phyloP scores from a whole-genome alignment of 2,797 vertebrate species.

The Enteromius radiatus region DNA sequence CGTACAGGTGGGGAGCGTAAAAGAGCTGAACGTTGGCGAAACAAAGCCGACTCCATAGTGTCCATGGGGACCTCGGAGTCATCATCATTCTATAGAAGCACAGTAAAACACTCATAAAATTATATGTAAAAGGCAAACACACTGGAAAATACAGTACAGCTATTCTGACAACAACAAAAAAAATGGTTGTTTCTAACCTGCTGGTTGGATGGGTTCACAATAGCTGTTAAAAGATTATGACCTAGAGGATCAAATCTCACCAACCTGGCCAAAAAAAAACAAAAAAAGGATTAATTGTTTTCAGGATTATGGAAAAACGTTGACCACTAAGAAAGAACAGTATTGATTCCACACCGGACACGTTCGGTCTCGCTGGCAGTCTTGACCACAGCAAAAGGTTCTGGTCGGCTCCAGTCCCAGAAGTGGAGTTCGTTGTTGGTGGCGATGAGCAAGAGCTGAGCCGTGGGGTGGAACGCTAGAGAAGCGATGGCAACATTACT shows the following conservation, averaged over 20 bases:
- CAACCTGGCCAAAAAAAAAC: conserved; percentile 79
- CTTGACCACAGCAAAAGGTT: conserved; percentile 97
- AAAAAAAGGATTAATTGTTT: conserved; percentile 1
- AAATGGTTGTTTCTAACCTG: conserved; percentile 80
- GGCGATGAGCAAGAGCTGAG: conserved; percentile 95
- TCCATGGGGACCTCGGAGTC: conserved; percentile 97
- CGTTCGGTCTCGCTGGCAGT: conserved; percentile 95
- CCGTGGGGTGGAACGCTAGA: conserved; percentile 96
- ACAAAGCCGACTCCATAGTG: conserved; percentile 94
- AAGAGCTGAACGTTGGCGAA: conserved; percentile 91
- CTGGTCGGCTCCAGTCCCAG: conserved; percentile 98
- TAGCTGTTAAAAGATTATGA: conserved; percentile 97
- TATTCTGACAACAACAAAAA: not conserved
- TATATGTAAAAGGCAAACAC: not conserved
- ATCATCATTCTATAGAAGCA: conserved; percentile 86
- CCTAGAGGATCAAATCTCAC: conserved; percentile 98
- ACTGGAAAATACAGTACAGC: not conserved
- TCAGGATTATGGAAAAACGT: not conserved
- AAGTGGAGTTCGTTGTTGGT: conserved; percentile 98
- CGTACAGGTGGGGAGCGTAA: conserved; percentile 95
- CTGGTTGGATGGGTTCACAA: conserved; percentile 97
- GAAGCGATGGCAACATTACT: conserved; percentile 98
- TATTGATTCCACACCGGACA: conserved; percentile 81
- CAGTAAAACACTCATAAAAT: not conserved
- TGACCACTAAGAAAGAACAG: not conserved